Conservation (phyloP, 2,888 invertebrate species). For the Callyntrura guangdongensis region DNA sequence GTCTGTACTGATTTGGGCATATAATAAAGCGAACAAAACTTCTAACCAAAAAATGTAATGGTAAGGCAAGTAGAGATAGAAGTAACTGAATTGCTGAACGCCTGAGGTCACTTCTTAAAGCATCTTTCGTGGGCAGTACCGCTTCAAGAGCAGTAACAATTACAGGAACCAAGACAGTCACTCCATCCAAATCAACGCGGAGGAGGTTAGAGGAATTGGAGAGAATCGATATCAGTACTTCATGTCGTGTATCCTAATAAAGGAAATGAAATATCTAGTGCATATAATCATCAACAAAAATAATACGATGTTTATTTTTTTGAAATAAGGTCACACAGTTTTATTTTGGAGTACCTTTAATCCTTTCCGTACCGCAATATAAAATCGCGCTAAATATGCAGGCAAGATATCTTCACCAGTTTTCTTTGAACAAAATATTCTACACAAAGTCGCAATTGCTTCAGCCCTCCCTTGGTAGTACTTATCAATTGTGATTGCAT, state of each 20-base stretch:
- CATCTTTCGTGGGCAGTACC: slow-evolving; percentile 94
- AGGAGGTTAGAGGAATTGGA: slow-evolving; percentile 95
- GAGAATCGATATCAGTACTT: slow-evolving; percentile 95
- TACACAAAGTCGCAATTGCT: slow-evolving; percentile 97
- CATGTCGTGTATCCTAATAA: slow-evolving; percentile 86
- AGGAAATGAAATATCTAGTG: not conserved
- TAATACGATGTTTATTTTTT: too few relatives aligned
- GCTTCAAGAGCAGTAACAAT: slow-evolving; percentile 96
- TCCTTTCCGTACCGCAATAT: slow-evolving; percentile 96
- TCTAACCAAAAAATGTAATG: slow-evolving; percentile 94
- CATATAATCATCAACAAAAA: not conserved
- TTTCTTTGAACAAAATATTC: slow-evolving; percentile 98
- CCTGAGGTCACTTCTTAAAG: slow-evolving; percentile 93
- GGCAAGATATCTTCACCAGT: slow-evolving; percentile 97
- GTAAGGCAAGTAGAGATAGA: slow-evolving; percentile 95
- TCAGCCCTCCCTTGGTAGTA: slow-evolving; percentile 93
- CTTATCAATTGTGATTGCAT: slow-evolving; percentile 91
- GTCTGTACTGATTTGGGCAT: not conserved
- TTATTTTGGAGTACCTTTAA: slow-evolving; percentile 88
- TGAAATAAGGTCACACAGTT: too few relatives aligned
- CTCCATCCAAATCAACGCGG: slow-evolving; percentile 96
- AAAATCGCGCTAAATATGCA: slow-evolving; percentile 96
- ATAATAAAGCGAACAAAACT: not conserved
- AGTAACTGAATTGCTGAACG: slow-evolving; percentile 97
- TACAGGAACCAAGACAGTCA: slow-evolving; percentile 95